Percentiles rank a stretch among this genome's conserved stretches.
These are phyloP conservation scores for Drosophila kuntzei DNA, from an alignment of 2,888 invertebrate species.

Conservation along the genomic window DNA sequence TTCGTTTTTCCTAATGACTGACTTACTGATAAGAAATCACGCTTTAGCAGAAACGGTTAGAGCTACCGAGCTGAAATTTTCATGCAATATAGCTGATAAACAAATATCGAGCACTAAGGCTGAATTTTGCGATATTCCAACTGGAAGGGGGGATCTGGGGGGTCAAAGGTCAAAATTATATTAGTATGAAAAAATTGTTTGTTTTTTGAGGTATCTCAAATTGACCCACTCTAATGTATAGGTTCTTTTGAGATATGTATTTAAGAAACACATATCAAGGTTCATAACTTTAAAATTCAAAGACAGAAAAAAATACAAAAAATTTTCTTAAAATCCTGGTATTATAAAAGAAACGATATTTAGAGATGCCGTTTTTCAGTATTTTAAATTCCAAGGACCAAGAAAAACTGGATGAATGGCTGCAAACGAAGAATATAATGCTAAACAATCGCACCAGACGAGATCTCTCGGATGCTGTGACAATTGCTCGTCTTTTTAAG, in stretches of 20 bases:
- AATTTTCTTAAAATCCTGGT: background rate
- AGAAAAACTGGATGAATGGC: conserved; percentile 77
- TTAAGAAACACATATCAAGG: background rate
- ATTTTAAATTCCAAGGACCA: conserved; percentile 50
- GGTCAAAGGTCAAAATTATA: too few species aligned
- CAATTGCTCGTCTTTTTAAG: conserved; percentile 89
- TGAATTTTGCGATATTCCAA: too few species aligned
- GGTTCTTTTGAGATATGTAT: background rate
- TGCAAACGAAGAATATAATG: conserved; percentile 85
- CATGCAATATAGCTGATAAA: too few species aligned
- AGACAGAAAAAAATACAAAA: background rate
- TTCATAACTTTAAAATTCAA: background rate
- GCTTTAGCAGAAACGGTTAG: too few species aligned
- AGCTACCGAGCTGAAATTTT: too few species aligned
- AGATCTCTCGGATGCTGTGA: conserved; percentile 91
- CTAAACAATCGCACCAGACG: conserved; percentile 86
- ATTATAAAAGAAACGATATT: background rate
- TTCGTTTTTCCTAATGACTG: too few species aligned
- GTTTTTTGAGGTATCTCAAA: too few species aligned
- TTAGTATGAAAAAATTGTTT: too few species aligned
- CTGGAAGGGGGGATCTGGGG: too few species aligned
- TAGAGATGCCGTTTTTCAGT: conserved; percentile 11
- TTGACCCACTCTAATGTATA: too few species aligned
- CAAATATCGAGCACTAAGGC: too few species aligned
- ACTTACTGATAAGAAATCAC: too few species aligned